Base-by-base conservation (phyloP, 2,113 vertebrate species). In the Oreocharis arfaki region DNA sequence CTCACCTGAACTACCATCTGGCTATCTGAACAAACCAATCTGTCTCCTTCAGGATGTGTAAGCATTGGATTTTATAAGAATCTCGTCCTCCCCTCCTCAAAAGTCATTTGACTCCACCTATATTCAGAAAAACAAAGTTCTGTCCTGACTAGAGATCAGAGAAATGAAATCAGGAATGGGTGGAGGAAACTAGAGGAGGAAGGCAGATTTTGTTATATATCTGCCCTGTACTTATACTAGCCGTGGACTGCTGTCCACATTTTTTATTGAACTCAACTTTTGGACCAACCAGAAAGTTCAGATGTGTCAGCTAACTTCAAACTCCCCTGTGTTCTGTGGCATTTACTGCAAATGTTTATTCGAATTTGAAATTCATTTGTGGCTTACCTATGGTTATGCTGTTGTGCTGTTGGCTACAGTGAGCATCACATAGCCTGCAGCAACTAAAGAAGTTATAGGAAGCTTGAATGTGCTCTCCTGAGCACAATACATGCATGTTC, bases 61-160 rank as follows among this genome's bases (percentile, higher is more conserved):
- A 85, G 5, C 33, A 3, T 13, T 22, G 5, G 71, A 70, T 94
- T 92, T 96, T 93, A 88, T 83, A 88, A 63, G 59, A 93, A 94
- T 84, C 15, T 70, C 7, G 14, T 93, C 65, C 76, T 89, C 61
- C 44, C 65, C 42, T 84, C 37, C 78, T 56, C 67, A 86, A 47
- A 94, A 93, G 50, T 61, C 3, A 77, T 86, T 80, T 88, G 94
- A 61, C 92, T 95, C 95, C 90, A 90, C 95, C 94, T 74, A 80
- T 78, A 70, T 11, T 32, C 55, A 88, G 59, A 85, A 95, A 92
- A 90, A 75, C 9, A 9, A 87, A 95, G 44, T 84, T 96, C 68
- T 57, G 50, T 83, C n/a, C 63, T 50, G 61, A 86, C 26, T 46
- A 68, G 35, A 83, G 41, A 74, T 73, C 13, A 80, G 18, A 74